Evolutionary conservation across 1,140 invertebrate genomes (phyloP), one percentile per base, ranked within the genome.

Genomic region (Panagrolaimus sp.): DNA sequence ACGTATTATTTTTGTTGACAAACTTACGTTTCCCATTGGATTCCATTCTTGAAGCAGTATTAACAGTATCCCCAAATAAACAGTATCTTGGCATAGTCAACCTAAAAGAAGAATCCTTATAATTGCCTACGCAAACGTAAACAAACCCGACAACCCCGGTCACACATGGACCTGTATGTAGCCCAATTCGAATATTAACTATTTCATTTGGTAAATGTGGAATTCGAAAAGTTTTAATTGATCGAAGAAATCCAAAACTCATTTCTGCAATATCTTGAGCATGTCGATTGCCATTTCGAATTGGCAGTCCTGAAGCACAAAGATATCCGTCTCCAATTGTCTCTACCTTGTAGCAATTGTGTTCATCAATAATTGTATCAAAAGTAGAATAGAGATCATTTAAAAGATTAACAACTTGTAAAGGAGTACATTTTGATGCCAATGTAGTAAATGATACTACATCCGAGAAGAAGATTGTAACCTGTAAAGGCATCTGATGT

Each of bases 361-460:
- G 89, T 62, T 88, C 84, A 75, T 91, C 90, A 71, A 90, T 87
- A 1, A 90, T 83, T 1, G 87, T 83, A 81, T 93, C 91, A 68
- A 92, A 90, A 53, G 88, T 88, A 0, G 89, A 89, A 78, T 89
- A 92, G 0, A 91, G 88, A 0, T 89, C 88, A 78, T 92, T 93
- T 84, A 93, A 89, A 7, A 88, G 90, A 8, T 87, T 87, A 0
- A 92, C 90, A 0, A 90, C 88, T 75, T 87, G 82, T 72, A 87
- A 74, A n/a, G 87, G 73, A 85, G 79, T 74, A 63, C 78, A 81
- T 65, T 77, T 77, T 23, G 91, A 91, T 4, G 92, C 92, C 72
- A 96, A 91, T 44, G 89, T 91, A 48, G 92, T 96, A 86, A 96
- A 96, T 42, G 92, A 92, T 66, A 95, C 92, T 76, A 96, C 95